Evolutionary conservation across 2,113 vertebrate genomes (phyloP), one percentile per base, ranked within the genome.

Genomic region (Cisticola juncidis): DNA sequence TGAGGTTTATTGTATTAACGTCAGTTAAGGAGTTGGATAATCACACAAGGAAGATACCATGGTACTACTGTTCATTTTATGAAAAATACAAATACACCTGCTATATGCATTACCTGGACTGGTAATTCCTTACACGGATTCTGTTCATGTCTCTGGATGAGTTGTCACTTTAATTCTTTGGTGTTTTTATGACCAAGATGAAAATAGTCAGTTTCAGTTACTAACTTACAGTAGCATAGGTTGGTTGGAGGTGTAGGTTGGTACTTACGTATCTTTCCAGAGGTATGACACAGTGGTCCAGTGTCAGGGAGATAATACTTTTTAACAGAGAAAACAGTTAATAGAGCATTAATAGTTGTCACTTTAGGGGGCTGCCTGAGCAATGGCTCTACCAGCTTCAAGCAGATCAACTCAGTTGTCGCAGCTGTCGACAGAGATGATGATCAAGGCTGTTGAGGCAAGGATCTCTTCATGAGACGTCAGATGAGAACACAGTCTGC

Each of bases 381-480:
- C 2, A 1, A 3, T 29, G 77, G n/a, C 33, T 69, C 18, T 60
- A 38, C n/a, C n/a, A 38, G 7, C 44, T 74, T 68, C 35, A 66
- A 50, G 40, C 12, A 25, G 6, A 16, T 22, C 20, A 42, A 0
- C 38, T 44, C 18, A 17, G 22, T 83, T 51, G 36, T 35, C 48
- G 4, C 50, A 36, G 0, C 58, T 64, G 4, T 56, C 69, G 53
- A 8, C 21, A n/a, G 36, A 54, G 21, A 9, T 33, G 29, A 7
- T 45, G 15, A 11, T 51, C 26, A 50, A 24, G 19, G 31, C n/a
- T 58, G 6, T 16, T 62, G 11, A 60, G 26, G 14, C 62, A 31
- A 40, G 10, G 20, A 45, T 36, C 31, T 12, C 14, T 50, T 80
- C 0, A 0, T 68, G 18, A 36, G 14, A 11, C 7, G 1, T 70